Evolutionary conservation across 2,888 invertebrate species (phyloP).

Genomic region (Apantesis nais): DNA sequence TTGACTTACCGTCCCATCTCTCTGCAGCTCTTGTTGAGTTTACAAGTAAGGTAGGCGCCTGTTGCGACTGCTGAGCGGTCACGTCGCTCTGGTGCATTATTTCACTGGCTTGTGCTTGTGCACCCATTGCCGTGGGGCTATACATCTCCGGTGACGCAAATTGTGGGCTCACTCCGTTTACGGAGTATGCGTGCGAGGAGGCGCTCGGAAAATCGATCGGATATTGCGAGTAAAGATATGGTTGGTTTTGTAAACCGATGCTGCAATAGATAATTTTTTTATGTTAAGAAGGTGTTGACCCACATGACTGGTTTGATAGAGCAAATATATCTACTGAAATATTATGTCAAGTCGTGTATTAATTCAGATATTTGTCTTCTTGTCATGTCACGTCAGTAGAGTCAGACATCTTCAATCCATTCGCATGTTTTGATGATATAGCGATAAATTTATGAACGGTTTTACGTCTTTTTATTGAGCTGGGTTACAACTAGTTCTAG

Average conservation of each 20-base stretch:
- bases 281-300: conserved; percentile 42
- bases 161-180: conserved; percentile 80
- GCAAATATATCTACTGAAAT: background rate
- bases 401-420: background rate
- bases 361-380: background rate
- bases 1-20: conserved; percentile 84
- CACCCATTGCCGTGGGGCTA: conserved; percentile 74
- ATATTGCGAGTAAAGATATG: conserved; percentile 83
- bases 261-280: conserved; percentile 76
- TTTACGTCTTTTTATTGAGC: background rate
- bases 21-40: conserved; percentile 79
- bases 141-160: conserved; percentile 81
- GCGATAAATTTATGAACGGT: background rate
- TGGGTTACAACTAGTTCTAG: background rate
- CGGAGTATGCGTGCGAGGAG: conserved; percentile 84
- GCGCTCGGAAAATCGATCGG: conserved; percentile 84
- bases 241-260: conserved; percentile 81
- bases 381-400: background rate
- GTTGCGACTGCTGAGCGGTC: conserved; percentile 83
- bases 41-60: conserved; percentile 73
- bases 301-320: conserved; percentile 6
- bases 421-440: background rate
- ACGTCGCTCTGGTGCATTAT: conserved; percentile 77
- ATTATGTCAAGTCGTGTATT: background rate
- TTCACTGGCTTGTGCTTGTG: conserved; percentile 73